Evolutionary conservation across 2,888 invertebrate genomes (phyloP), one percentile per base, ranked within the genome.

Genomic region (Melanargia galathea): DNA sequence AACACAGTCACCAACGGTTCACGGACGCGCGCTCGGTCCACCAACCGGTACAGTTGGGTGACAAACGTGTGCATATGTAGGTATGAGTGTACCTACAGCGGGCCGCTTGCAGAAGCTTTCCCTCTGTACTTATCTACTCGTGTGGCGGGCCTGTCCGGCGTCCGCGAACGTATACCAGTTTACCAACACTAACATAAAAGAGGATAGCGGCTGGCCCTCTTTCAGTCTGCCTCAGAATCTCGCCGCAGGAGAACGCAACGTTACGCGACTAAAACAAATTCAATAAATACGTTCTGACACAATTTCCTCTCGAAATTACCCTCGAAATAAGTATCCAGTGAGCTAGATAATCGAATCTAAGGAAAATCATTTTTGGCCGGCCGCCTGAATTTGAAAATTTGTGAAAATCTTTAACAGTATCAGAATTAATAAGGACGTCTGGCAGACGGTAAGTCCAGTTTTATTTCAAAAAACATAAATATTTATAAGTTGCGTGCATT

Each of bases 161-260:
- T 45, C 20, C 59, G 60, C 65, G 73, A 71, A 71, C 81, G 80
- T 79, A 81, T 83, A 86, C 88, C 84, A 84, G 87, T 87, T 86
- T 83, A 81, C 82, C 81, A 80, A 79, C 77, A 82, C 78, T 77
- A 79, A 85, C 87, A 87, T 90, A 89, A 89, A 86, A 87, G 87
- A 83, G 87, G 85, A 86, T 88, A 82, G 82, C 84, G 79, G 76
- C 78, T 80, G 83, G 82, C 79, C 79, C 82, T 81, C 85, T 79
- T 79, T 83, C 84, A 87, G 90, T 89, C 80, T 71, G 80, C 72
- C 76, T 76, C 75, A 62, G 82, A 77, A 74, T 74, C 77, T 77
- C 82, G 80, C 70, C 69, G 70, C 74, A 71, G 40, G 49, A 66
- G 22, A 59, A 70, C 69, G 69, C 54, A 63, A 49, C 43, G 54